A percentile compares a stretch with the other conserved stretches of the same genome.
These are phyloP conservation scores for Otolemur garnettii DNA, from an alignment of 2,113 vertebrate species.

Conservation along the genomic window DNA sequence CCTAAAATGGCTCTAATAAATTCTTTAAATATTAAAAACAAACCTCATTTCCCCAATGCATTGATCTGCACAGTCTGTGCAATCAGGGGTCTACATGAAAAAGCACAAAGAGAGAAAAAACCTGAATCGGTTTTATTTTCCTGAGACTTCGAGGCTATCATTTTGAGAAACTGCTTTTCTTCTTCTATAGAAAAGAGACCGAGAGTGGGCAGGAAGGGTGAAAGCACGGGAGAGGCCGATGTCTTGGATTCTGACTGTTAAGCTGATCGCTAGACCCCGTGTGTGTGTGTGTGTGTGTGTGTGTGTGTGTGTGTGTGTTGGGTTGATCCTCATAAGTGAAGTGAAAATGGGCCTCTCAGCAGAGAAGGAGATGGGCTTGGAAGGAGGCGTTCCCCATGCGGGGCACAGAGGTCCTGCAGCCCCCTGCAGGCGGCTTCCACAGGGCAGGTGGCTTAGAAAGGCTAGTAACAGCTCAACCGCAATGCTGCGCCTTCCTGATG, in stretches of 20 bases:
- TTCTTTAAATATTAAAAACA: neutral
- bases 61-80: accelerated
- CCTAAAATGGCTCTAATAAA: neutral
- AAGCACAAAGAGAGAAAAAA: neutral
- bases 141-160: neutral
- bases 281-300: accelerated
- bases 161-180: neutral
- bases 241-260: neutral
- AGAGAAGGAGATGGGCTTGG: neutral
- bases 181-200: neutral
- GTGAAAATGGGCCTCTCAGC: neutral
- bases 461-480: neutral
- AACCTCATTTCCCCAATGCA: neutral
- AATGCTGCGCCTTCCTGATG: neutral
- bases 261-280: neutral
- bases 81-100: accelerated
- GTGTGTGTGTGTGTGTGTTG: accelerated
- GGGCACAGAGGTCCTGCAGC: no score
- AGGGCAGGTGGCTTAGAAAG: neutral
- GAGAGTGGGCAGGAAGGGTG: neutral
- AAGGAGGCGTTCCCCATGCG: accelerated
- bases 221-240: accelerated
- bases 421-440: accelerated
- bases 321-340: neutral
- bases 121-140: accelerated